Conservation (phyloP, 2,888 invertebrate species). For the Polietes domitor region DNA sequence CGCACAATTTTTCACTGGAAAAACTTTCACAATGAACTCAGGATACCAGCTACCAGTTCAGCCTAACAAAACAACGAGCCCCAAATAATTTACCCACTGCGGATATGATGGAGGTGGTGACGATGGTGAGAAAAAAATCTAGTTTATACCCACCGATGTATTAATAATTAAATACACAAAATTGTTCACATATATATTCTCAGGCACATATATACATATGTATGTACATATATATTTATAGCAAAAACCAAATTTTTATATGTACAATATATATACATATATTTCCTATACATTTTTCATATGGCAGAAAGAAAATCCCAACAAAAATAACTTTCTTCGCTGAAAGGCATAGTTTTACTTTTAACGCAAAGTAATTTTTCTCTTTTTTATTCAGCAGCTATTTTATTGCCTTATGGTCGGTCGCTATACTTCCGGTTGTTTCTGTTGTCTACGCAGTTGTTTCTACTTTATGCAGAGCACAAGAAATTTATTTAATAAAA, state of each 20-base stretch:
- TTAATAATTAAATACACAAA: constrained; percentile 30
- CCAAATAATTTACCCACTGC: not conserved
- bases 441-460: constrained; percentile 17
- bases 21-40: constrained; percentile 26
- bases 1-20: constrained; percentile 59
- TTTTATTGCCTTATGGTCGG: not conserved
- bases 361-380: constrained; percentile 50
- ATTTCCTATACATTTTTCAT: not conserved
- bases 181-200: no score
- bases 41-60: not conserved
- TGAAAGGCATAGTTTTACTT: constrained; percentile 50
- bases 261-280: no score
- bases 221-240: not conserved
- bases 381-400: constrained; percentile 15
- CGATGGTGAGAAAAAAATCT: not conserved
- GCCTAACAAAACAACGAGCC: not conserved
- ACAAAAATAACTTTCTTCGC: constrained; percentile 9
- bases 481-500: constrained; percentile 37
- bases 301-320: not conserved
- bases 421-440: not conserved
- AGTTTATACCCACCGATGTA: not conserved
- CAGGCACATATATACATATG: no score
- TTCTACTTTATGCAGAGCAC: constrained; percentile 22
- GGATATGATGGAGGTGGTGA: not conserved
- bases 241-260: not conserved